Percentiles rank a stretch among this genome's conserved stretches.
Evolutionary conservation across 2,888 invertebrate genomes (phyloP).

Genomic region (Hypercompe scribonia): DNA sequence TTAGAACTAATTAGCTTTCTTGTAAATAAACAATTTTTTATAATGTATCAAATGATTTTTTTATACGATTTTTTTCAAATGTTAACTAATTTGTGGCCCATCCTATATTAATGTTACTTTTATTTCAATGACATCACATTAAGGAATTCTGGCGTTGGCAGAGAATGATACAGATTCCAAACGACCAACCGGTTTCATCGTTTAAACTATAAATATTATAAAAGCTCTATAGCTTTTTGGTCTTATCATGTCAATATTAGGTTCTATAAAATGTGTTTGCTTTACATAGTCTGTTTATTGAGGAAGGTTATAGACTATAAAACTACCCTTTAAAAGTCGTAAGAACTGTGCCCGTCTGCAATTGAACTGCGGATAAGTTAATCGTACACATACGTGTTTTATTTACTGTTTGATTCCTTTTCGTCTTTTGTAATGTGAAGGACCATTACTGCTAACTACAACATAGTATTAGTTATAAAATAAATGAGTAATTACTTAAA

Average conservation of each 20-base stretch:
- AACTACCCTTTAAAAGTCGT: background rate
- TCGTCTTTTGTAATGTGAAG: too few species aligned
- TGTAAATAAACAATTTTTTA: too few species aligned
- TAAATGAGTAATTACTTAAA: background rate
- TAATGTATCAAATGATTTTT: too few species aligned
- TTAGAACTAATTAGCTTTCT: too few species aligned
- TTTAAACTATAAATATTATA: background rate
- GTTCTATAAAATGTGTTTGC: background rate
- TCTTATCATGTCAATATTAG: background rate
- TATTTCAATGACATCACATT: background rate
- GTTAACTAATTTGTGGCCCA: too few species aligned
- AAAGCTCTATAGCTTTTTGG: background rate
- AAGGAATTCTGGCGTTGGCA: background rate
- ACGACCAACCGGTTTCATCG: background rate
- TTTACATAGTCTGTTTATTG: background rate
- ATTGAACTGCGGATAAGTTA: background rate
- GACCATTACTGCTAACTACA: too few species aligned
- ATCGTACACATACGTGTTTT: background rate
- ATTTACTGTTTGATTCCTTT: too few species aligned
- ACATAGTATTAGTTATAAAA: too few species aligned
- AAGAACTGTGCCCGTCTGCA: background rate
- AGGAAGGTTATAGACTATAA: background rate
- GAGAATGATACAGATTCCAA: background rate
- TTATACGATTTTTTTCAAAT: too few species aligned
- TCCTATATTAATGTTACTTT: background rate